Evolutionary conservation across 2,888 invertebrate species (phyloP).

Genomic region (Bellardia bayeri): DNA sequence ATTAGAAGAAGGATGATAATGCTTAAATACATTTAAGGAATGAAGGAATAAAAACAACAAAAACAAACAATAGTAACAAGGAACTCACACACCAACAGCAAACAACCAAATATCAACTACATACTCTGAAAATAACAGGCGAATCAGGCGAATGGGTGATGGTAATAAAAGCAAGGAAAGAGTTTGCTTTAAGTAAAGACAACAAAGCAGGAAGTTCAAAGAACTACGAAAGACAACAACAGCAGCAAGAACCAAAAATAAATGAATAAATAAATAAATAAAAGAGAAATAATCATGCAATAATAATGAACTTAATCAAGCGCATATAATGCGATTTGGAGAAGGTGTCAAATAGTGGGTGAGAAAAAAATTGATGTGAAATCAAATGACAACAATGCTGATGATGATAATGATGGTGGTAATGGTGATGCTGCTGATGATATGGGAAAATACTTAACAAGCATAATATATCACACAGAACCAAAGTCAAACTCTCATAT

Average conservation of each 20-base stretch:
- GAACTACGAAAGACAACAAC: slow-evolving; percentile 22
- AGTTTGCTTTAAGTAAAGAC: slow-evolving; percentile 17
- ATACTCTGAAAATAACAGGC: neutral
- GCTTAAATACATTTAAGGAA: slow-evolving; percentile 38
- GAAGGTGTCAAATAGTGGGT: slow-evolving; percentile 57
- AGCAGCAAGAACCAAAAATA: slow-evolving; percentile 32
- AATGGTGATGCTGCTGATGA: slow-evolving; percentile 28
- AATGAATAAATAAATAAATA: slow-evolving; percentile 44
- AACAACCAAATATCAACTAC: neutral
- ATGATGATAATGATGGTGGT: slow-evolving; percentile 4
- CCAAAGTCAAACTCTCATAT: neutral
- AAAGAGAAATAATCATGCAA: slow-evolving; percentile 72
- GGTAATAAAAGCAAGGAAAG: neutral
- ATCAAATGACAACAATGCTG: slow-evolving; percentile 42
- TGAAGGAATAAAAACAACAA: slow-evolving; percentile 27
- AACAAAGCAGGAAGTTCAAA: slow-evolving; percentile 52
- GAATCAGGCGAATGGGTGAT: neutral
- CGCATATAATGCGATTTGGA: slow-evolving; percentile 67
- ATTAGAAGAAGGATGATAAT: slow-evolving; percentile 49
- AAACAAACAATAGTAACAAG: slow-evolving; percentile 15
- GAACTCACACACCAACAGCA: neutral
- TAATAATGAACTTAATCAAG: slow-evolving; percentile 75
- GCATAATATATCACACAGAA: slow-evolving; percentile 32
- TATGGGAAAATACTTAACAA: slow-evolving; percentile 60
- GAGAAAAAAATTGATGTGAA: slow-evolving; percentile 46